A percentile compares a stretch with the other conserved stretches of the same genome.
phyloP scores from a whole-genome alignment of 92 coral and sea anemone genomes.

The Pocillopora meandrina region DNA sequence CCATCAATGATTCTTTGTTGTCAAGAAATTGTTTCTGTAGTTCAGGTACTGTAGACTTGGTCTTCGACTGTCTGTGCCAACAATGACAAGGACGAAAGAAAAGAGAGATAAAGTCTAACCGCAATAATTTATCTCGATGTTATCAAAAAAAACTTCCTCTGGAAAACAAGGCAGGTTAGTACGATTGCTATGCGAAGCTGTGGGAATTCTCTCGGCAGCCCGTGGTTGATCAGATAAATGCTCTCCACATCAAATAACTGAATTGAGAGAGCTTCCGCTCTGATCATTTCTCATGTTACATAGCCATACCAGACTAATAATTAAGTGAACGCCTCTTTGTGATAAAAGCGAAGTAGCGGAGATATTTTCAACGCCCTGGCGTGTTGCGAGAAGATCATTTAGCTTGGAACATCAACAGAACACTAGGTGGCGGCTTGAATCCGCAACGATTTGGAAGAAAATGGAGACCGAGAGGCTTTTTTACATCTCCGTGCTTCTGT shows the following conservation, averaged over 20 bases:
- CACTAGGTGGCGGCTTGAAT: neutral
- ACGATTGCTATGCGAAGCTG: constrained; percentile 7
- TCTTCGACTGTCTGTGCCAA: neutral
- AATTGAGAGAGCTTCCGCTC: neutral
- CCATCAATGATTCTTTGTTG: neutral
- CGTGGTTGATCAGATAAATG: constrained; percentile 17
- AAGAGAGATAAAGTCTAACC: neutral
- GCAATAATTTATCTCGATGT: neutral
- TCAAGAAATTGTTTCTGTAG: too few relatives aligned
- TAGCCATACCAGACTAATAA: neutral
- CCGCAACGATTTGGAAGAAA: neutral
- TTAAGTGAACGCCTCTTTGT: constrained; percentile 19
- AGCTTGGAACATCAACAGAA: neutral
- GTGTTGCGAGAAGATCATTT: neutral
- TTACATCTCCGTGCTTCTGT: neutral
- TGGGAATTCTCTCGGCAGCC: neutral
- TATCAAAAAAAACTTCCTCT: neutral
- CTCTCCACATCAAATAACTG: neutral
- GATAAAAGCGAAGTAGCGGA: neutral
- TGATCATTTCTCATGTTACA: constrained; percentile 34
- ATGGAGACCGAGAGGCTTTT: constrained; percentile 15
- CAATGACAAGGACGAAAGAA: neutral
- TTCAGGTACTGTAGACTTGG: neutral
- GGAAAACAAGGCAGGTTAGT: constrained; percentile 9
- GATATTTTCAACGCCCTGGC: neutral